phyloP scores from a whole-genome alignment of 1,140 invertebrate genomes.

The Gryllus bimaculatus region DNA sequence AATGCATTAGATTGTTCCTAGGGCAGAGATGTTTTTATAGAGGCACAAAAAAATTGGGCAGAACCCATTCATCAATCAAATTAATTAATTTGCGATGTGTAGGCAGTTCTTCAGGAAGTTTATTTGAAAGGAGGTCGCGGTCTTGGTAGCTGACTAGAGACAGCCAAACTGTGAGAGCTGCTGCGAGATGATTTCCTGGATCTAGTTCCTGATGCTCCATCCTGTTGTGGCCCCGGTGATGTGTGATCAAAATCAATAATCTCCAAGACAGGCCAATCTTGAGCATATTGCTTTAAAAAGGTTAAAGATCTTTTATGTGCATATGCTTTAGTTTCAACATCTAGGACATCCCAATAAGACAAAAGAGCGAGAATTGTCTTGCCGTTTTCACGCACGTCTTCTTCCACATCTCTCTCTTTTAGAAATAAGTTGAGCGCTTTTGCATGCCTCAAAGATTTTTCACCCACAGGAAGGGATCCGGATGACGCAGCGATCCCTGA shows the following conservation, averaged over 20 bases:
- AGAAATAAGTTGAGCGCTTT: constrained; percentile 10
- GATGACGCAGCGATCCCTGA: background rate
- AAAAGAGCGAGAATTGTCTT: background rate
- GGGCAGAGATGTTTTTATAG: too few relatives aligned
- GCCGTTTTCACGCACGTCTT: background rate
- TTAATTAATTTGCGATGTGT: too few relatives aligned
- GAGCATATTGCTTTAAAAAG: constrained; percentile 7
- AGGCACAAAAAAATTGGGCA: too few relatives aligned
- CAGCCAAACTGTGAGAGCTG: too few relatives aligned
- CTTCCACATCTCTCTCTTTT: background rate
- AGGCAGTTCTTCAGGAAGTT: too few relatives aligned
- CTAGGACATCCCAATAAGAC: constrained; percentile 2
- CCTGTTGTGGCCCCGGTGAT: too few relatives aligned
- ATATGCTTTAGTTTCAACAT: background rate
- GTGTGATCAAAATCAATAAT: background rate
- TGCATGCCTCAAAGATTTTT: background rate
- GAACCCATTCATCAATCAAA: too few relatives aligned
- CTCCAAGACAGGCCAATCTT: background rate
- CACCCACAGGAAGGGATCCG: background rate
- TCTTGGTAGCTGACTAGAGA: too few relatives aligned
- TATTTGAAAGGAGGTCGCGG: too few relatives aligned
- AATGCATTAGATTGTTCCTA: too few relatives aligned
- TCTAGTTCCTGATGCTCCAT: too few relatives aligned
- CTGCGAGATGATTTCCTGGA: too few relatives aligned
- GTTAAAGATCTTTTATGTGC: background rate